A percentile compares a stretch with the other conserved stretches of the same genome.
Evolutionary conservation across 2,888 invertebrate genomes (phyloP).

Genomic region (Incurvaria masculella): DNA sequence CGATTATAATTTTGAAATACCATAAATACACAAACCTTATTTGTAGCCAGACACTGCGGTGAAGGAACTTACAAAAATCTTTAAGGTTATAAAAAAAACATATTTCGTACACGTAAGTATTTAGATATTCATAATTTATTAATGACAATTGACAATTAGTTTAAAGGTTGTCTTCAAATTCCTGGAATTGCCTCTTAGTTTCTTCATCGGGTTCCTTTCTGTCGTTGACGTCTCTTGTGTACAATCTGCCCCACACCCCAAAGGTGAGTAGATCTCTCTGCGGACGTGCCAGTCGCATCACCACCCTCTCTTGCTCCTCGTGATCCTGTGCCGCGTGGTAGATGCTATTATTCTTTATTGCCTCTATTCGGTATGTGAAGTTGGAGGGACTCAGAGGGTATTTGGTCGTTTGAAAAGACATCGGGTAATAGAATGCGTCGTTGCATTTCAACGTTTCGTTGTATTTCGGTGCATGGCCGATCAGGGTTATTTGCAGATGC

Average conservation of each 20-base stretch:
- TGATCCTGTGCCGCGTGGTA: conserved; percentile 8
- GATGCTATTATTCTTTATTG: conserved; percentile 7
- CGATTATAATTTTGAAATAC: too few species aligned
- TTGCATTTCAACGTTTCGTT: conserved; percentile 34
- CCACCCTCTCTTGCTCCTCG: conserved; percentile 20
- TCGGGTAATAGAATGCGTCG: conserved; percentile 46
- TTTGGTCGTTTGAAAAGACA: conserved; percentile 44
- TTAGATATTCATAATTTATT: too few species aligned
- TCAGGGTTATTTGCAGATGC: conserved; percentile 43
- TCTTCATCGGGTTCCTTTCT: conserved; percentile 22
- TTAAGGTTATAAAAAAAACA: too few species aligned
- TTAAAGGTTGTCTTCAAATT: neutral
- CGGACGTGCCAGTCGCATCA: conserved; percentile 28
- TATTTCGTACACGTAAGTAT: too few species aligned
- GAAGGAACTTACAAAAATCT: too few species aligned
- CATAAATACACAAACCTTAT: too few species aligned
- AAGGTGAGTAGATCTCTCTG: conserved; percentile 46
- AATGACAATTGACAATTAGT: too few species aligned
- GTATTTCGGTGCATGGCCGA: conserved; percentile 29
- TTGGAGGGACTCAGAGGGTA: conserved; percentile 40
- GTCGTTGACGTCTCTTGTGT: conserved; percentile 40
- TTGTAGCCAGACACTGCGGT: too few species aligned
- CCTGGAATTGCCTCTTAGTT: neutral
- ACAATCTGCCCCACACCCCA: conserved; percentile 45
- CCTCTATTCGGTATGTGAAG: conserved; percentile 23